Evolutionary conservation across 2,113 vertebrate species (phyloP).

Genomic region (Synodontis membranacea): DNA sequence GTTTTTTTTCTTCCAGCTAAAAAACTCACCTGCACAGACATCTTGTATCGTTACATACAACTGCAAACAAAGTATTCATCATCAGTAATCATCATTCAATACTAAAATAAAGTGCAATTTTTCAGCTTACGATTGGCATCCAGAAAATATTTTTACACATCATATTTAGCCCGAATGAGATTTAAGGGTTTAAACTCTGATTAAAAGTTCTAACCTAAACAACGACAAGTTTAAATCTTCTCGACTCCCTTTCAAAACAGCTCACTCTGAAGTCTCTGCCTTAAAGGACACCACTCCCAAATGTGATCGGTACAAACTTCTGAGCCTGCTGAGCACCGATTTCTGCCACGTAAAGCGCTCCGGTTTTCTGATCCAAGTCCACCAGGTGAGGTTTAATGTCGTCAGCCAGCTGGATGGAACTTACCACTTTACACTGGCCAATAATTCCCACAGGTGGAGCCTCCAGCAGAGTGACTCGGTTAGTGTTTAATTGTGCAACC

Average conservation of each 20-base stretch:
- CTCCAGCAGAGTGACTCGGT: conserved; percentile 78
- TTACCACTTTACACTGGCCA: conserved; percentile 79
- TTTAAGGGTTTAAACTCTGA: not conserved
- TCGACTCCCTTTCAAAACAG: not conserved
- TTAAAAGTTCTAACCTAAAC: not conserved
- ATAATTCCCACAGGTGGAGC: conserved; percentile 82
- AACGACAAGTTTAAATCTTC: not conserved
- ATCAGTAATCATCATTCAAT: not conserved
- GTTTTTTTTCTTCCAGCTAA: not conserved
- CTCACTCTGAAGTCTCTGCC: not conserved
- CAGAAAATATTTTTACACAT: not conserved
- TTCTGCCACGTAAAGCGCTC: conserved; percentile 89
- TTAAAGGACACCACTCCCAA: conserved; percentile 55
- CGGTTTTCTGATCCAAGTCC: conserved; percentile 80
- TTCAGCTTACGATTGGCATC: not conserved
- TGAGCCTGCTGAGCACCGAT: conserved; percentile 93
- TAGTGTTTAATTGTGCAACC: conserved; percentile 85
- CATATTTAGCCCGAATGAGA: not conserved
- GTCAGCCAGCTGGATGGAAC: conserved; percentile 83
- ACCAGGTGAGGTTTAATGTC: conserved; percentile 88
- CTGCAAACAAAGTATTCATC: not conserved
- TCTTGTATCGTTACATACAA: not conserved
- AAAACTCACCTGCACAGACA: not conserved
- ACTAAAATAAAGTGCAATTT: conserved; percentile 17
- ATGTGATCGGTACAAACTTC: conserved; percentile 78